A percentile compares a stretch with the other conserved stretches of the same genome.
Evolutionary conservation across 1,140 invertebrate species (phyloP).

Genomic region (Pseudomyrmex flavicornis): DNA sequence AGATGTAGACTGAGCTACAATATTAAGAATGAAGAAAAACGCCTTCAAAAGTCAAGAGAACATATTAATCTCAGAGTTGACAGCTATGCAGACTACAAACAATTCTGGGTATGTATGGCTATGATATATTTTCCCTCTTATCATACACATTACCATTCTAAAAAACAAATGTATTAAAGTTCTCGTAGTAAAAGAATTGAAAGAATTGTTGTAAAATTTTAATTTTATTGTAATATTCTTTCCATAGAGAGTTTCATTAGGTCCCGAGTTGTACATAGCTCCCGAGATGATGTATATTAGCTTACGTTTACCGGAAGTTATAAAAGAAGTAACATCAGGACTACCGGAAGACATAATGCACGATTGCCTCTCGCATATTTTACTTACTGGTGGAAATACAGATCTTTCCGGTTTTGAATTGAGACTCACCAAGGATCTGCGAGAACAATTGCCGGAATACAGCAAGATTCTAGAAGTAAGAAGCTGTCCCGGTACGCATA

Average conservation of each 20-base stretch:
- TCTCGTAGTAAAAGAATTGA: background rate
- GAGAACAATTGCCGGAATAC: conserved; percentile 82
- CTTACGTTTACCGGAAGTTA: conserved; percentile 83
- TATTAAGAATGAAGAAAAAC: conserved; percentile 81
- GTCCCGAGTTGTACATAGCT: conserved; percentile 84
- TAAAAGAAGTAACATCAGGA: conserved; percentile 83
- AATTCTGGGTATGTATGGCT: conserved; percentile 78
- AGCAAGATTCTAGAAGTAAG: conserved; percentile 83
- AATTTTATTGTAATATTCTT: conserved; percentile 25
- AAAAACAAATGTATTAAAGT: background rate
- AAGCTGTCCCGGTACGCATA: conserved; percentile 83
- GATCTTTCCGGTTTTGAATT: conserved; percentile 84
- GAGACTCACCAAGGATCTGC: conserved; percentile 83
- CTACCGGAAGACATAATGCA: conserved; percentile 81
- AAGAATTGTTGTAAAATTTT: background rate
- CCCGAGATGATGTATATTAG: conserved; percentile 86
- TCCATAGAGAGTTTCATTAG: conserved; percentile 82
- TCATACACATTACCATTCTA: background rate
- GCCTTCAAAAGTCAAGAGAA: conserved; percentile 74
- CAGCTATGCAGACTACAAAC: conserved; percentile 81
- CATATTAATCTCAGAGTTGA: conserved; percentile 82
- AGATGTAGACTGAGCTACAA: conserved; percentile 84
- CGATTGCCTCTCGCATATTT: conserved; percentile 84
- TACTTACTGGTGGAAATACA: conserved; percentile 86
- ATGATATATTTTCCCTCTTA: background rate